Conservation (phyloP, 2,113 vertebrate species). For the Haemorhous mexicanus region DNA sequence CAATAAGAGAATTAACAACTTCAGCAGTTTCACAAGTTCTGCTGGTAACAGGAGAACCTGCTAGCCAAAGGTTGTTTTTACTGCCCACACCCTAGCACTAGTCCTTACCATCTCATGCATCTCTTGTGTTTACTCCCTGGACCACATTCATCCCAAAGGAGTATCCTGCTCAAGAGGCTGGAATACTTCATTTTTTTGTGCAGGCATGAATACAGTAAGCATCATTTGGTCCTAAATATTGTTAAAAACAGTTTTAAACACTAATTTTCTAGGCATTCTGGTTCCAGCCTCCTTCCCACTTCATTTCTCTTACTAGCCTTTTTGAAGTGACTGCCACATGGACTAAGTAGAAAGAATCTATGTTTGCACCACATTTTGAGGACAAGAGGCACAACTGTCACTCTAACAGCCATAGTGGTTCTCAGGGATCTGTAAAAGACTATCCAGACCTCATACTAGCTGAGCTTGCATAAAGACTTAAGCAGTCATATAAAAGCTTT, state of each 20-base stretch:
- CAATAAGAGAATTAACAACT: background rate
- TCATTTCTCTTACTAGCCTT: background rate
- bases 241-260: background rate
- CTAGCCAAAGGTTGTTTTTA: background rate
- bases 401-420: background rate
- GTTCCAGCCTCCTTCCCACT: background rate
- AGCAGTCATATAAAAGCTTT: background rate
- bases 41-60: background rate
- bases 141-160: background rate
- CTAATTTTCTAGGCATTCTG: background rate
- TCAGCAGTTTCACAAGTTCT: background rate
- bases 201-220: background rate
- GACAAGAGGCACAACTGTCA: background rate
- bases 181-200: background rate
- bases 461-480: background rate
- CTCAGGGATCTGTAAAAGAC: background rate
- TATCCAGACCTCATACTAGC: background rate
- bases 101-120: background rate
- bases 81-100: background rate
- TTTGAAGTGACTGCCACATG: fast-evolving
- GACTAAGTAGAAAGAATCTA: background rate
- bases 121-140: background rate
- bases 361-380: background rate
- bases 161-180: background rate
- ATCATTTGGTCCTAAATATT: background rate